phyloP scores from a whole-genome alignment of 2,888 invertebrate species.

The Nomada flava region DNA sequence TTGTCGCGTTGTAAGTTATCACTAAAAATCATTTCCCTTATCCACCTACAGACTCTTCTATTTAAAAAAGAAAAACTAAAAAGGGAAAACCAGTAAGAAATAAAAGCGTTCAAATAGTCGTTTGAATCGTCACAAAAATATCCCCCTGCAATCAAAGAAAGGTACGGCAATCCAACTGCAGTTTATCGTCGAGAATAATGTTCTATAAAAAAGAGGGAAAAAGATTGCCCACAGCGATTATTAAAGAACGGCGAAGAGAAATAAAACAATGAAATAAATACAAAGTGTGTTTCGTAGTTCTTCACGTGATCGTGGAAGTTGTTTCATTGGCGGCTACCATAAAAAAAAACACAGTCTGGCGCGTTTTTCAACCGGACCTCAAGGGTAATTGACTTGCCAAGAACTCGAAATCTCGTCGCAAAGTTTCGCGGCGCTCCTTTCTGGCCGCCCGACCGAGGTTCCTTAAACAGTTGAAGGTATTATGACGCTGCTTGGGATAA shows the following conservation, averaged over 20 bases:
- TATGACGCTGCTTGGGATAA: conserved; percentile 49
- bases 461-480: conserved; percentile 62
- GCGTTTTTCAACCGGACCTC: conserved; percentile 48
- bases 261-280: background rate
- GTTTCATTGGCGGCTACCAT: conserved; percentile 32
- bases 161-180: too few relatives aligned
- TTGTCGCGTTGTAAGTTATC: too few relatives aligned
- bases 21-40: too few relatives aligned
- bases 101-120: too few relatives aligned
- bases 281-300: background rate
- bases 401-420: conserved; percentile 59
- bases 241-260: background rate
- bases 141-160: too few relatives aligned
- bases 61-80: too few relatives aligned
- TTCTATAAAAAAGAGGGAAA: too few relatives aligned
- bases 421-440: conserved; percentile 52
- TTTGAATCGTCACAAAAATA: too few relatives aligned
- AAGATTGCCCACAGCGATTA: too few relatives aligned
- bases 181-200: too few relatives aligned
- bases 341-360: background rate
- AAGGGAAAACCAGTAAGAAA: too few relatives aligned
- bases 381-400: conserved; percentile 64
- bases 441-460: conserved; percentile 33
- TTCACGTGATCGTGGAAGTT: conserved; percentile 30
- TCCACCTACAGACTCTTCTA: too few relatives aligned